phyloP scores from a whole-genome alignment of 2,888 invertebrate genomes.

The Heliconius ethilla region DNA sequence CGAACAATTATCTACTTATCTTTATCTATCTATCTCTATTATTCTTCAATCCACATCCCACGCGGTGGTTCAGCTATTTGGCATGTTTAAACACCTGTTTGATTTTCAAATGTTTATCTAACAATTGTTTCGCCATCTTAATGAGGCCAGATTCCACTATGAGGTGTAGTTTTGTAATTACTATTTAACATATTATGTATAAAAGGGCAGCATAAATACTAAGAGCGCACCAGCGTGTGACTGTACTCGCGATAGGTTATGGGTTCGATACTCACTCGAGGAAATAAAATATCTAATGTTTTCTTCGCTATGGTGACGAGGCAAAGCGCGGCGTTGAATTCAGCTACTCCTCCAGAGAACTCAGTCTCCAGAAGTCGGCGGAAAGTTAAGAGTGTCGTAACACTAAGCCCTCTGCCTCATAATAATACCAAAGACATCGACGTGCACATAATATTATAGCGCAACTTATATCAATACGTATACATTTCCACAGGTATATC shows the following conservation, averaged over 20 bases:
- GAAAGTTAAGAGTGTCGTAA: too few relatives aligned
- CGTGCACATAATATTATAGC: neutral
- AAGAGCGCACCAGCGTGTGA: too few relatives aligned
- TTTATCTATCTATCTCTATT: neutral
- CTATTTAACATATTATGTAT: constrained; percentile 14
- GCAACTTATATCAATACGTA: too few relatives aligned
- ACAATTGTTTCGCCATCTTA: constrained; percentile 52
- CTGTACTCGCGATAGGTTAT: too few relatives aligned
- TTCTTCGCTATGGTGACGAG: too few relatives aligned
- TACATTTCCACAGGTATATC: too few relatives aligned
- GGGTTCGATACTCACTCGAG: too few relatives aligned
- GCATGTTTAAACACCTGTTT: constrained; percentile 59
- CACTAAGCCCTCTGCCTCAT: too few relatives aligned
- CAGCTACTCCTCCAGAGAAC: too few relatives aligned
- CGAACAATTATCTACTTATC: neutral
- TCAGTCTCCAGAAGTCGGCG: too few relatives aligned
- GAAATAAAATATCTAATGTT: too few relatives aligned
- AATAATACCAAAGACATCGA: neutral
- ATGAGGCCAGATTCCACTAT: constrained; percentile 63
- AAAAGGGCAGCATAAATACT: neutral
- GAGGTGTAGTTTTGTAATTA: constrained; percentile 52
- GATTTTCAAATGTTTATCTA: constrained; percentile 56
- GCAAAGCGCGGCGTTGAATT: too few relatives aligned
- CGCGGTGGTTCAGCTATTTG: constrained; percentile 43
- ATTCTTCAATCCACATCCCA: neutral